phyloP scores from a whole-genome alignment of 2,888 invertebrate genomes.

The Andrena trimmerana region DNA sequence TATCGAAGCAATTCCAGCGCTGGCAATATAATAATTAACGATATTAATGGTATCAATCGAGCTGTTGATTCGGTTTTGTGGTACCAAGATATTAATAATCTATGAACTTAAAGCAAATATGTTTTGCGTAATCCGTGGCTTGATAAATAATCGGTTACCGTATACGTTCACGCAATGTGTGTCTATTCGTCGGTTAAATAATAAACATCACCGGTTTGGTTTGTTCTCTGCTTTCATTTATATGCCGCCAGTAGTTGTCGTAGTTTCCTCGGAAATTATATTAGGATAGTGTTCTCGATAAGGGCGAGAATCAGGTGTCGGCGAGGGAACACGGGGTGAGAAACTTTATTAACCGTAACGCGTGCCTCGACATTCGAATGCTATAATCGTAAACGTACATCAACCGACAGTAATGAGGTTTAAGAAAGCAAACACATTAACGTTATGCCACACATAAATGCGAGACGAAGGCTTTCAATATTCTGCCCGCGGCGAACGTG shows the following conservation, averaged over 20 bases:
- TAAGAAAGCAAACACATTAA: slow-evolving; percentile 74
- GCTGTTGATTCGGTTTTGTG: background rate
- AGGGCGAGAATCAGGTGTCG: slow-evolving; percentile 3
- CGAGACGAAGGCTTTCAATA: slow-evolving; percentile 51
- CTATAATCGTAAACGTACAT: slow-evolving; percentile 75
- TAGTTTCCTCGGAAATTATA: slow-evolving; percentile 11
- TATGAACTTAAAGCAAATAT: background rate
- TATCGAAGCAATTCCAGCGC: background rate
- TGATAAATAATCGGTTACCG: slow-evolving; percentile 9
- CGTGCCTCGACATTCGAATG: slow-evolving; percentile 32
- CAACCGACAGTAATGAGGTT: slow-evolving; percentile 56
- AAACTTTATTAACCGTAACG: slow-evolving; percentile 62
- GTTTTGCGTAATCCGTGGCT: background rate
- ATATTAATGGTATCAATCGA: background rate
- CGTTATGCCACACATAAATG: slow-evolving; percentile 69
- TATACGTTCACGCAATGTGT: background rate
- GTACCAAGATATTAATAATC: slow-evolving; percentile 7
- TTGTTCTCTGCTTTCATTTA: background rate
- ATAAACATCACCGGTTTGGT: background rate
- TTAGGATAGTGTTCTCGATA: slow-evolving; percentile 12
- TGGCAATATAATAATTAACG: background rate
- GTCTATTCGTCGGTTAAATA: slow-evolving; percentile 2
- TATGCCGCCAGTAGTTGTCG: no score
- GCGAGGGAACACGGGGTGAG: slow-evolving; percentile 28
- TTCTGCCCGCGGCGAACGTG: background rate